A percentile compares a stretch with the other conserved stretches of the same genome.
These are phyloP conservation scores for Dromiciops gliroides DNA, from an alignment of 2,113 vertebrate genomes.

Conservation along the genomic window DNA sequence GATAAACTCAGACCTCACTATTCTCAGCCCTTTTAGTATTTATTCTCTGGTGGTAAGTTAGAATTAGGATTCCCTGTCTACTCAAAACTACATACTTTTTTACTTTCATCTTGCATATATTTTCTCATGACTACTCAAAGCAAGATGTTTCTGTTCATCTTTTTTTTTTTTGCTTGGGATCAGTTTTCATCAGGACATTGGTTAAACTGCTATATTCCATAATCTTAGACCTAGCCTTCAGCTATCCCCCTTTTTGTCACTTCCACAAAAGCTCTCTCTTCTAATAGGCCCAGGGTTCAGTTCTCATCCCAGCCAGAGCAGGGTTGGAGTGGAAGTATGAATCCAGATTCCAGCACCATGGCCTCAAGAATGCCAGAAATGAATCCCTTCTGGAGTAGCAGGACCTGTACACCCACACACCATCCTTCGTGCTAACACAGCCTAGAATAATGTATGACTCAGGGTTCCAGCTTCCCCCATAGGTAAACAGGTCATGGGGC, in stretches of 20 bases:
- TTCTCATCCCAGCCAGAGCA: conserved; percentile 4
- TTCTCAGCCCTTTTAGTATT: background rate
- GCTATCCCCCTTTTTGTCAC: background rate
- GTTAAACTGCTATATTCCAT: background rate
- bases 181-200: background rate
- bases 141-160: background rate
- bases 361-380: conserved; percentile 69
- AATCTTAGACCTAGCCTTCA: background rate
- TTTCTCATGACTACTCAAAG: background rate
- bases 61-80: no score
- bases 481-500: conserved; percentile 71
- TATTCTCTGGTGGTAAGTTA: background rate
- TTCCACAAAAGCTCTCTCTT: conserved; percentile 1
- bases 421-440: conserved; percentile 55
- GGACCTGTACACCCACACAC: conserved; percentile 63
- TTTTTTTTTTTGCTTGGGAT: background rate
- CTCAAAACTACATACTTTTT: background rate
- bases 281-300: background rate
- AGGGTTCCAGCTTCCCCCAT: conserved; percentile 58
- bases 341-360: conserved; percentile 35
- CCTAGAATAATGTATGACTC: conserved; percentile 68
- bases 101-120: background rate
- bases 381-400: conserved; percentile 49
- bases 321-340: background rate
- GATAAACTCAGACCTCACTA: background rate